Percentiles rank a stretch among this genome's conserved stretches.
phyloP scores from a whole-genome alignment of 2,113 vertebrate species.

The Ploceus nigricollis region DNA sequence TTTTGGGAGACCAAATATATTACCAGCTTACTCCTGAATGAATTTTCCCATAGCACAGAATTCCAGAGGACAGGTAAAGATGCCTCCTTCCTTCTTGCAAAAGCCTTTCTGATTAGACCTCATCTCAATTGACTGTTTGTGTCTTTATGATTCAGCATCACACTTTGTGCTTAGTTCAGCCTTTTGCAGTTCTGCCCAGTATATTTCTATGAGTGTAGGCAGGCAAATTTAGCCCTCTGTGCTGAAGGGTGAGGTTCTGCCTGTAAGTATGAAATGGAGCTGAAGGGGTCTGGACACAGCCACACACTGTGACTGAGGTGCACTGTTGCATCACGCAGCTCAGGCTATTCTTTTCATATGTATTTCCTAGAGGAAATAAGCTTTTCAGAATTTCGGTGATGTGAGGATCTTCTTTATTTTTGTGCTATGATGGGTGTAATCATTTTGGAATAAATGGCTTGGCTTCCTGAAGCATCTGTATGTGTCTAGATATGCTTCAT shows the following conservation, averaged over 20 bases:
- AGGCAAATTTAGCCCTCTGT: not conserved
- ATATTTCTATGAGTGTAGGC: rapidly evolving
- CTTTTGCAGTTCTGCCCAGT: rapidly evolving
- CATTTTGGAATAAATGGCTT: not conserved
- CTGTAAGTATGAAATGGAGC: not conserved
- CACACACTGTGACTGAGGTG: not conserved
- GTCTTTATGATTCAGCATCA: not conserved
- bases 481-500: not conserved
- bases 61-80: not conserved
- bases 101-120: not conserved
- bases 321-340: not conserved
- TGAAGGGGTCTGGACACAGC: not conserved
- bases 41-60: not conserved
- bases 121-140: not conserved
- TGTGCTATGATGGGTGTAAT: not conserved
- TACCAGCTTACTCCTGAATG: not conserved
- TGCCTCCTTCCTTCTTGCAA: not conserved
- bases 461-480: not conserved
- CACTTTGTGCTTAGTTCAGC: not conserved
- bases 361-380: not conserved
- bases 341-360: not conserved
- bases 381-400: not conserved
- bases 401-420: not conserved
- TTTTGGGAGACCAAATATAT: not conserved
- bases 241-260: not conserved